A percentile compares a stretch with the other conserved stretches of the same genome.
Conservation (phyloP, 1,140 invertebrate genomes). For the Anastrepha ludens region DNA sequence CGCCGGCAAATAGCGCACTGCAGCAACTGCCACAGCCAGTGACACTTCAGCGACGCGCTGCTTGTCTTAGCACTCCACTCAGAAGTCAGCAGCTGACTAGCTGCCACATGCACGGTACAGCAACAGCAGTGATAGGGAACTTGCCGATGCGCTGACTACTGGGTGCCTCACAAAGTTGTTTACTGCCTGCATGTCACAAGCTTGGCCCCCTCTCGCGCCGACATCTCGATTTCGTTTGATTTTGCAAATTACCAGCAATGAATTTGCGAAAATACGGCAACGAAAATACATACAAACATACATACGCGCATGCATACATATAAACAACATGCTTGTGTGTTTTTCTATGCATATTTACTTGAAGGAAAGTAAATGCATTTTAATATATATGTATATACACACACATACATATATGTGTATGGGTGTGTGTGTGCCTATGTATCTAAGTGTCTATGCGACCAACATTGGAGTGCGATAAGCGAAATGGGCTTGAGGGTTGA, state of each 20-base stretch:
- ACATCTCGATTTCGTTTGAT: conserved; percentile 7
- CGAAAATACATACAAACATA: not conserved
- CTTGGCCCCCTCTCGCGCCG: not conserved
- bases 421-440: not conserved
- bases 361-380: not conserved
- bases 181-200: not conserved
- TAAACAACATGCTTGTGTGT: too few species aligned
- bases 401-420: not conserved
- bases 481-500: not conserved
- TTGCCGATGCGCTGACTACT: not conserved
- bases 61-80: conserved; percentile 32
- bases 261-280: conserved; percentile 21
- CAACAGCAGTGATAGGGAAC: not conserved
- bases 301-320: not conserved
- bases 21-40: conserved; percentile 49
- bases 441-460: not conserved
- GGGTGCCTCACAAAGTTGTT: not conserved
- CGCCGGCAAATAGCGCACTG: conserved; percentile 19
- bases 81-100: conserved; percentile 31
- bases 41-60: conserved; percentile 1
- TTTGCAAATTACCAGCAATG: conserved; percentile 37
- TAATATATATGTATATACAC: not conserved
- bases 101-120: not conserved
- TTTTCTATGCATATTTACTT: not conserved
- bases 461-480: conserved; percentile 21